A percentile compares a stretch with the other conserved stretches of the same genome.
phyloP scores from a whole-genome alignment of 2,113 vertebrate genomes.

The Clupea harengus region DNA sequence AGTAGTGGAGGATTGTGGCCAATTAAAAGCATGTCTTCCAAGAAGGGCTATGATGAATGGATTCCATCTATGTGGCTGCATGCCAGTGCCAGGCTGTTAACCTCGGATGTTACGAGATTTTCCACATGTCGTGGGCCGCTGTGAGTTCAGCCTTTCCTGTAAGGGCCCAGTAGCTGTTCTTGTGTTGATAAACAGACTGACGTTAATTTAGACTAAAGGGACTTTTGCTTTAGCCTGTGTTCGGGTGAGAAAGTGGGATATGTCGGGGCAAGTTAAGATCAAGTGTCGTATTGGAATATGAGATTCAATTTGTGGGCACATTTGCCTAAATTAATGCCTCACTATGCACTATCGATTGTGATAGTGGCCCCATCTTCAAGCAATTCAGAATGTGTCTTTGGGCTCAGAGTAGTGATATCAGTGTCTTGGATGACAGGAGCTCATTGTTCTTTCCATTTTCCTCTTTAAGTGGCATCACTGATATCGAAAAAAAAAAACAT shows the following conservation, averaged over 20 bases:
- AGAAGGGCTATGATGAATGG: not conserved
- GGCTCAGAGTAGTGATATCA: not conserved
- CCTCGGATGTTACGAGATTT: conserved; percentile 11
- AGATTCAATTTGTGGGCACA: not conserved
- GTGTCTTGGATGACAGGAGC: not conserved
- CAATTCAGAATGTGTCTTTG: not conserved
- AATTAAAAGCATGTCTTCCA: not conserved
- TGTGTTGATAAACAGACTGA: not conserved
- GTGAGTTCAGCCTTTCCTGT: not conserved
- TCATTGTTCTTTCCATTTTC: not conserved
- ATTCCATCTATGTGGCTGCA: not conserved
- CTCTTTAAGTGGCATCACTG: not conserved
- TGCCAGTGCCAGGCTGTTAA: conserved; percentile 6
- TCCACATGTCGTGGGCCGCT: conserved; percentile 7
- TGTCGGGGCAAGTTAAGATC: not conserved
- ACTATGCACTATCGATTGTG: not conserved
- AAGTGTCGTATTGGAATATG: not conserved
- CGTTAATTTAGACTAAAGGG: not conserved
- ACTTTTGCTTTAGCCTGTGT: not conserved
- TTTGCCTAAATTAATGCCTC: conserved; percentile 2
- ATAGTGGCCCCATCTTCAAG: not conserved
- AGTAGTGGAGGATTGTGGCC: not conserved
- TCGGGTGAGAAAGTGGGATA: not conserved
- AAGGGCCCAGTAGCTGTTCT: not conserved
- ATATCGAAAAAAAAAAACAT: not conserved